Conservation (phyloP, 2,888 invertebrate species). For the Erebia palarica region DNA sequence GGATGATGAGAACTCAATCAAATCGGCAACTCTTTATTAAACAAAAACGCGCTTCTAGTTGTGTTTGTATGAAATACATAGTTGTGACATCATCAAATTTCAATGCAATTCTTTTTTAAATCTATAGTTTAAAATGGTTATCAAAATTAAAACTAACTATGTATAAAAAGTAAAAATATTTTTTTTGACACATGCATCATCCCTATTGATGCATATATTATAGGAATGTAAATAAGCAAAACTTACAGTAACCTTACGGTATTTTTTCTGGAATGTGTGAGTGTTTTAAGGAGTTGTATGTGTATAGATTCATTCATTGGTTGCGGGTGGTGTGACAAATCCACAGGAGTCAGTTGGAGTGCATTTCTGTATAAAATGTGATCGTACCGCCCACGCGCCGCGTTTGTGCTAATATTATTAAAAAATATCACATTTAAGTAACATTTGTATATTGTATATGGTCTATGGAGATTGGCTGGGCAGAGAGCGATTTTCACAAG, state of each 20-base stretch:
- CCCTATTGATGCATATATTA: no score
- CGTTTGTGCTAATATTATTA: slow-evolving; percentile 55
- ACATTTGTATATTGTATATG: slow-evolving; percentile 75
- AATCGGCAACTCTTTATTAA: no score
- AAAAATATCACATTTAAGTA: slow-evolving; percentile 69
- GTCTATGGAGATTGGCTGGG: slow-evolving; percentile 63
- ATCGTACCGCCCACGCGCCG: slow-evolving; percentile 52
- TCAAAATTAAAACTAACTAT: no score
- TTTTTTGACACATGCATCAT: no score
- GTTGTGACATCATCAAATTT: no score
- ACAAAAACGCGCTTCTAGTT: no score
- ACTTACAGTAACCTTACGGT: not conserved
- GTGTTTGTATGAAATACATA: no score
- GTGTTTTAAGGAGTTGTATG: slow-evolving; percentile 4
- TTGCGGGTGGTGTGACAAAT: slow-evolving; percentile 61
- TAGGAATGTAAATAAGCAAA: not conserved
- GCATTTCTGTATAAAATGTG: slow-evolving; percentile 37
- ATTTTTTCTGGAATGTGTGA: slow-evolving; percentile 20
- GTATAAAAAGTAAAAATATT: no score
- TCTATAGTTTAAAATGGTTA: no score
- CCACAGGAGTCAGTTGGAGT: slow-evolving; percentile 48
- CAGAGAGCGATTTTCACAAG: slow-evolving; percentile 59
- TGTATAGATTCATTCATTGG: slow-evolving; percentile 54
- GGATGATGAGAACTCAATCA: no score
- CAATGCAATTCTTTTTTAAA: no score